Conservation (phyloP, 2,113 vertebrate genomes). For the Phycodurus eques region DNA sequence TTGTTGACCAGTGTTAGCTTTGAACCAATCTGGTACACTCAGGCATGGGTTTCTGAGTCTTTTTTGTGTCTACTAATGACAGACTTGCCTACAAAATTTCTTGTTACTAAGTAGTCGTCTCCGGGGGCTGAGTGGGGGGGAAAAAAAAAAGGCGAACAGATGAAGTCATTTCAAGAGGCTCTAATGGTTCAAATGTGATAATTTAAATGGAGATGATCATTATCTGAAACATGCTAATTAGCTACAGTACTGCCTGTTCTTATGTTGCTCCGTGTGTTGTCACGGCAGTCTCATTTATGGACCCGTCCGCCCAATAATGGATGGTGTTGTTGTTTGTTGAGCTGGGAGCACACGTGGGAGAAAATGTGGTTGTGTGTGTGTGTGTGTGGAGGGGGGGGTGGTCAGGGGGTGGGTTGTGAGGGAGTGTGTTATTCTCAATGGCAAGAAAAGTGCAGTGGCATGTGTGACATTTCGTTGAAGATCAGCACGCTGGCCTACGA, state of each 20-base stretch:
- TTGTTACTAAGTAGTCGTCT: not conserved
- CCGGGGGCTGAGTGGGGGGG: not conserved
- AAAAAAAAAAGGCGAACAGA: not conserved
- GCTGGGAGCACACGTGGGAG: constrained; percentile 65
- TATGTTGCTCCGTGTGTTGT: constrained; percentile 52
- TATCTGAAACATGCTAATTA: constrained; percentile 73
- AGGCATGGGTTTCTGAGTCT: not conserved
- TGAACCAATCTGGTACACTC: no score
- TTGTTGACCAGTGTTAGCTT: no score
- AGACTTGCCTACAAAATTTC: not conserved
- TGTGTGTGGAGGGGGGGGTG: constrained; percentile 1
- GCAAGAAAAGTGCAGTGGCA: constrained; percentile 19
- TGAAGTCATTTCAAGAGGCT: constrained; percentile 28
- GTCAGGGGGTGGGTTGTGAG: constrained; percentile 8
- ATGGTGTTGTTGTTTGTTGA: constrained; percentile 60
- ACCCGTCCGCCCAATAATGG: constrained; percentile 14
- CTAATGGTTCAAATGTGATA: constrained; percentile 66
- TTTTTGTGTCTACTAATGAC: not conserved
- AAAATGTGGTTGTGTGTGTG: constrained; percentile 40
- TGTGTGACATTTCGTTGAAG: constrained; percentile 56
- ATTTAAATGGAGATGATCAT: constrained; percentile 72
- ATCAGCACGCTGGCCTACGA: constrained; percentile 14
- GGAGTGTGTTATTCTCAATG: constrained; percentile 7
- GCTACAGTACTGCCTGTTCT: constrained; percentile 65
- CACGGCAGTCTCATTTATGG: not conserved